Conservation (phyloP, 2,113 vertebrate species). For the Equus przewalskii region DNA sequence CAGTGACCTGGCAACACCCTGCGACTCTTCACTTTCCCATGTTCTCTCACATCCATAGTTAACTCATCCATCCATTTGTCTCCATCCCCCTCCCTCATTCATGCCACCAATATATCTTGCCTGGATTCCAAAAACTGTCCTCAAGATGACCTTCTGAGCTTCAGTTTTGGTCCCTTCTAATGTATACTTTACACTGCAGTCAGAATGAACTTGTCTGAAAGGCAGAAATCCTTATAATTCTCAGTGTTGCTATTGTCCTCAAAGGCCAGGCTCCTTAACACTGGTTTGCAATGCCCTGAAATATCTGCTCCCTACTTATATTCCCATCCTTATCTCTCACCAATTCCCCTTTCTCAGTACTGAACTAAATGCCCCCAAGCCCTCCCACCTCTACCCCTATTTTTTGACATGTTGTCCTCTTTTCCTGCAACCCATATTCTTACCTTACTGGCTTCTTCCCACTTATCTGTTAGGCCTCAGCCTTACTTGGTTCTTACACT, state of each 20-base stretch:
- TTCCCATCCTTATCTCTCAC: neutral
- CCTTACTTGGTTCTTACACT: neutral
- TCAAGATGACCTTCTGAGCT: neutral
- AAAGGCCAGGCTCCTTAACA: neutral
- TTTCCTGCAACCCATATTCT: neutral
- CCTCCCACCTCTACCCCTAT: neutral
- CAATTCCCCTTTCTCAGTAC: neutral
- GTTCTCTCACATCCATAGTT: neutral
- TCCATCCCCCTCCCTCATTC: neutral
- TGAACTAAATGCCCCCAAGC: neutral
- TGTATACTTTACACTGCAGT: neutral
- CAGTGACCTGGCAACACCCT: neutral
- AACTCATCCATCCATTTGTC: neutral
- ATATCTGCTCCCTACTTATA: no score
- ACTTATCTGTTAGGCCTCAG: neutral
- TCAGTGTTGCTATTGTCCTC: neutral
- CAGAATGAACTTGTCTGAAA: neutral
- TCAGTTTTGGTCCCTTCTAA: neutral
- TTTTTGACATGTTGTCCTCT: neutral
- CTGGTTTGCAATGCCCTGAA: neutral
- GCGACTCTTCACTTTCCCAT: neutral
- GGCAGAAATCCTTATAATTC: neutral
- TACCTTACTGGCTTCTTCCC: neutral
- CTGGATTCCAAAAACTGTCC: neutral
- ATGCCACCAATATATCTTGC: neutral